Evolutionary conservation across 2,888 invertebrate genomes (phyloP).

Genomic region (Drosophila anomelani): DNA sequence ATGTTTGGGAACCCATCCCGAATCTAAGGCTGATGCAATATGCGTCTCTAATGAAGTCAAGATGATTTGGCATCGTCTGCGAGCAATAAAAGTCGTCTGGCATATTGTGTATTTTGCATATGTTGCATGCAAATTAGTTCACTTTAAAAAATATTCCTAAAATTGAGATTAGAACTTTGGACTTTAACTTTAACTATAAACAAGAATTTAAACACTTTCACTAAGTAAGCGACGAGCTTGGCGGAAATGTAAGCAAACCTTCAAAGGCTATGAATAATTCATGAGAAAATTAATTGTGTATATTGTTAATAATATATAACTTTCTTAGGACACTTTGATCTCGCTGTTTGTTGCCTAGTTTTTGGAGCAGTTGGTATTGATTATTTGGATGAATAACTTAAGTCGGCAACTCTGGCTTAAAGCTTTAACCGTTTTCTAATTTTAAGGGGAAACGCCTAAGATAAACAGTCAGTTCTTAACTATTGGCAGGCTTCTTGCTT

Average conservation of each 20-base stretch:
- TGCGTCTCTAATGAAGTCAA: conserved; percentile 22
- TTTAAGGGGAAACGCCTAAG: background rate
- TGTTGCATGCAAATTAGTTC: conserved; percentile 27
- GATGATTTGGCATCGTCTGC: conserved; percentile 6
- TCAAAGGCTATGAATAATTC: conserved; percentile 3
- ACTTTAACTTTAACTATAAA: no score
- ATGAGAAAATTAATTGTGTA: background rate
- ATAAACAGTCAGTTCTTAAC: background rate
- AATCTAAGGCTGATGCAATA: conserved; percentile 32
- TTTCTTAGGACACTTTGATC: no score
- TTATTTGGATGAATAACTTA: background rate
- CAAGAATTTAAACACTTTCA: background rate
- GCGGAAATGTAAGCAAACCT: background rate
- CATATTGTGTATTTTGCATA: conserved; percentile 1
- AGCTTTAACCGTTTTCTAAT: conserved; percentile 21
- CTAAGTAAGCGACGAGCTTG: background rate
- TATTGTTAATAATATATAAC: background rate
- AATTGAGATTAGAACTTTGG: background rate
- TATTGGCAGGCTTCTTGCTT: background rate
- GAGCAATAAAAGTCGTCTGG: conserved; percentile 29
- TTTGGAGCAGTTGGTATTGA: background rate
- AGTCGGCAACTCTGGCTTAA: conserved; percentile 27
- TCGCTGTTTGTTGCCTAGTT: conserved; percentile 26
- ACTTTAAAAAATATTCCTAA: conserved; percentile 1
- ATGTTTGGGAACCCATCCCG: conserved; percentile 19